Evolutionary conservation across 2,797 vertebrate genomes (phyloP).

Genomic region (Rachycentron canadum): DNA sequence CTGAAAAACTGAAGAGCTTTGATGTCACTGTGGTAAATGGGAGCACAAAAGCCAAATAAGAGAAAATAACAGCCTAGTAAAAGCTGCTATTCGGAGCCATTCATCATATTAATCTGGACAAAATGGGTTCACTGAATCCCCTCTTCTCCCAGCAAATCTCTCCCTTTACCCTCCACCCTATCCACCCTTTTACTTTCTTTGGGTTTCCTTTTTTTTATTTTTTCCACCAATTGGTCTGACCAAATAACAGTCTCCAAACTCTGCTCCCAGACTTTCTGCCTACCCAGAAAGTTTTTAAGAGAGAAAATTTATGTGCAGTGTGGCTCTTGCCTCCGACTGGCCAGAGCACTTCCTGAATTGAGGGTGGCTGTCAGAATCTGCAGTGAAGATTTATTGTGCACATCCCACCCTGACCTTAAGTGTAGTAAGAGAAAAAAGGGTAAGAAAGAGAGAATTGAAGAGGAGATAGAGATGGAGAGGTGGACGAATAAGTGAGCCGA

Average conservation of each 20-base stretch:
- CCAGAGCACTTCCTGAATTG: slow-evolving; percentile 69
- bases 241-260: slow-evolving; percentile 46
- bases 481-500: slow-evolving; percentile 43
- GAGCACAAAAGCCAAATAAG: slow-evolving; percentile 56
- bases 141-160: slow-evolving; percentile 34
- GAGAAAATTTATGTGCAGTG: slow-evolving; percentile 54
- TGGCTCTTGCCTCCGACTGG: slow-evolving; percentile 37
- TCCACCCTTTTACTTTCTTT: slow-evolving; percentile 33
- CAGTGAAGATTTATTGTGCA: slow-evolving; percentile 78
- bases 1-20: slow-evolving; percentile 43
- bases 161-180: slow-evolving; percentile 49
- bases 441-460: slow-evolving; percentile 55
- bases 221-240: slow-evolving; percentile 57
- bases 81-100: slow-evolving; percentile 50
- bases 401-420: slow-evolving; percentile 72
- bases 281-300: slow-evolving; percentile 68
- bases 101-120: slow-evolving; percentile 74
- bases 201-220: slow-evolving; percentile 1
- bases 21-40: slow-evolving; percentile 43
- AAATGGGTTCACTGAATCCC: slow-evolving; percentile 52
- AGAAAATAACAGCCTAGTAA: slow-evolving; percentile 58
- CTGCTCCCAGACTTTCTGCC: slow-evolving; percentile 57
- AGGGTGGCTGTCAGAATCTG: slow-evolving; percentile 69
- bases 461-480: slow-evolving; percentile 50
- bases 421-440: slow-evolving; percentile 53